A percentile compares a stretch with the other conserved stretches of the same genome.
These are phyloP conservation scores for Taurulus bubalis DNA, from an alignment of 2,113 vertebrate genomes.

Conservation along the genomic window DNA sequence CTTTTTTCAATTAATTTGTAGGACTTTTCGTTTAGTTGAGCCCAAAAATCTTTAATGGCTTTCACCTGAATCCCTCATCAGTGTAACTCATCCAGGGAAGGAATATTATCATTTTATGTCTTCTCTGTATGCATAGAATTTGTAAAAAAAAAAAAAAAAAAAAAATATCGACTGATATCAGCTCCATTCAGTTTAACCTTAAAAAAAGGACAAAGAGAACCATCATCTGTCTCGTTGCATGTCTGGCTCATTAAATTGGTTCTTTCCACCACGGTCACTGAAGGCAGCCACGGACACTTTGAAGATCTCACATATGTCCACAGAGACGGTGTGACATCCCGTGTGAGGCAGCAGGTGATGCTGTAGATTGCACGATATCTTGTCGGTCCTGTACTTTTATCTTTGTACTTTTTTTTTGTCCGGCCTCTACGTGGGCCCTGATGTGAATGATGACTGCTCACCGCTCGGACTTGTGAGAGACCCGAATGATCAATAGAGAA, in stretches of 20 bases:
- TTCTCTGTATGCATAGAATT: neutral
- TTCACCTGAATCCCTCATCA: conserved; percentile 20
- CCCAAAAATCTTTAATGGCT: conserved; percentile 21
- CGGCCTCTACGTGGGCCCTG: neutral
- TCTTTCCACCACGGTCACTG: conserved; percentile 6
- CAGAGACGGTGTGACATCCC: conserved; percentile 1
- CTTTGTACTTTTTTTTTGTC: conserved; percentile 2
- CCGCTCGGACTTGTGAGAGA: conserved; percentile 27
- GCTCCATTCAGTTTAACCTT: neutral
- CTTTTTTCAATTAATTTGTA: neutral
- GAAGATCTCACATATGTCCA: neutral
- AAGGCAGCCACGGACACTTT: conserved; percentile 9
- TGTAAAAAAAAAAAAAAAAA: neutral
- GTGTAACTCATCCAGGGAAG: conserved; percentile 2
- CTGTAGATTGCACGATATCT: too few relatives aligned
- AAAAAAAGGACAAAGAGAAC: neutral
- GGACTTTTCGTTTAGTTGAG: neutral
- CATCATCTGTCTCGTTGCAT: neutral
- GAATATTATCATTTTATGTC: neutral
- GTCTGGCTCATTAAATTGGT: conserved; percentile 18
- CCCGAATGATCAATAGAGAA: conserved; percentile 47
- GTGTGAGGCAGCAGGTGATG: too few relatives aligned
- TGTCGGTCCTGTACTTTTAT: conserved; percentile 36
- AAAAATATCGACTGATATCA: neutral
- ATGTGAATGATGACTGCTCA: conserved; percentile 52